phyloP scores from a whole-genome alignment of 2,113 vertebrate species.

The Loxodonta africana region DNA sequence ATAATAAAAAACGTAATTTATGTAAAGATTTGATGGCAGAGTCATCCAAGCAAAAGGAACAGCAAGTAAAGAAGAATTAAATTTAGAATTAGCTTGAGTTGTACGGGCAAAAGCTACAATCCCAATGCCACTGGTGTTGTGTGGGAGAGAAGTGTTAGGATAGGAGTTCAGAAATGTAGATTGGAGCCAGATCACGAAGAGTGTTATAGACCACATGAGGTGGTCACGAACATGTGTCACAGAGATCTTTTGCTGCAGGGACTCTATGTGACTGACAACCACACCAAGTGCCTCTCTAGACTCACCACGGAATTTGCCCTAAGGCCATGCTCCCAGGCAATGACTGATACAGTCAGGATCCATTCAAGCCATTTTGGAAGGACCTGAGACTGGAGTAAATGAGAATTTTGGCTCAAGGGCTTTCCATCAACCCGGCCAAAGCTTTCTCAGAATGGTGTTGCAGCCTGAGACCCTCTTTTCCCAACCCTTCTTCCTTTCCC shows the following conservation, averaged over 20 bases:
- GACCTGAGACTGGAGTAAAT: background rate
- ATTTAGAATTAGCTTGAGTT: background rate
- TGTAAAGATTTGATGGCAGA: background rate
- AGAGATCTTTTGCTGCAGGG: background rate
- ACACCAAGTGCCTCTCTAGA: background rate
- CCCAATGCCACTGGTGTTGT: background rate
- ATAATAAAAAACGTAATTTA: background rate
- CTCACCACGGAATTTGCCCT: background rate
- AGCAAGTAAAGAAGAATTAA: background rate
- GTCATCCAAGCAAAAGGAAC: background rate
- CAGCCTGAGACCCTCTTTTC: background rate
- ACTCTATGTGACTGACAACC: background rate
- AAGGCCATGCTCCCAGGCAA: background rate
- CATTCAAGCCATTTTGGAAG: background rate
- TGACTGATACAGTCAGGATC: background rate
- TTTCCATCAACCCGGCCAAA: background rate
- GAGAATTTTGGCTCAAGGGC: background rate
- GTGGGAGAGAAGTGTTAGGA: background rate
- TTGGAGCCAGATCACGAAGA: background rate
- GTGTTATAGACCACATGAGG: background rate
- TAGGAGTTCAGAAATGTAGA: background rate
- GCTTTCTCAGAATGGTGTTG: background rate
- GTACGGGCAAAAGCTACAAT: background rate
- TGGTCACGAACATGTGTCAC: background rate
- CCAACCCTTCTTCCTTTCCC: background rate